Conservation (phyloP, 2,797 vertebrate species). For the Myripristis murdjan region DNA sequence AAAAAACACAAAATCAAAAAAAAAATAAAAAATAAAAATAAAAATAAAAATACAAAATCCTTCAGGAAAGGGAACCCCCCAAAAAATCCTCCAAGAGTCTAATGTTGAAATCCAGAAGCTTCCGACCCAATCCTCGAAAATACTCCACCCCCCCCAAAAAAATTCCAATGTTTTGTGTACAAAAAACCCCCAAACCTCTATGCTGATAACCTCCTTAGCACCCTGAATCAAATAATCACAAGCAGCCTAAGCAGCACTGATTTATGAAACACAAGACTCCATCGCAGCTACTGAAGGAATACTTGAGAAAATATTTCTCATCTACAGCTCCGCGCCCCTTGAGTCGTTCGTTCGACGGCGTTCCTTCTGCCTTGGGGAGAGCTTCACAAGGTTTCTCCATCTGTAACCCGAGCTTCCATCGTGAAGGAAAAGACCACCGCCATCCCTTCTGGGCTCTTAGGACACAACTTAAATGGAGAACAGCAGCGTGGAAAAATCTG, state of each 20-base stretch:
- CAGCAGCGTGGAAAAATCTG: conserved; percentile 32
- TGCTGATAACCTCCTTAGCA: conserved; percentile 50
- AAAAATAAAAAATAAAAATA: conserved; percentile 28
- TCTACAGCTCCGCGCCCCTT: conserved; percentile 28
- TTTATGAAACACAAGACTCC: conserved; percentile 65
- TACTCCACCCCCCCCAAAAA: conserved; percentile 44
- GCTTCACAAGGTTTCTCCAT: conserved; percentile 73
- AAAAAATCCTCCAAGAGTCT: conserved; percentile 76
- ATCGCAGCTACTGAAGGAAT: conserved; percentile 57
- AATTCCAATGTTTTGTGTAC: conserved; percentile 36
- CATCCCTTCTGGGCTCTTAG: conserved; percentile 59
- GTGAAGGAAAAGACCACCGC: conserved; percentile 43
- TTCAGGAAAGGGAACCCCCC: conserved; percentile 63
- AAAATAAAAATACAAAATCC: conserved; percentile 65
- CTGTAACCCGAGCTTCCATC: conserved; percentile 66
- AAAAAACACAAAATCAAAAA: conserved; percentile 35
- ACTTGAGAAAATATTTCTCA: conserved; percentile 48
- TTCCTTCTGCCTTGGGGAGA: conserved; percentile 55
- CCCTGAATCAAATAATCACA: conserved; percentile 46
- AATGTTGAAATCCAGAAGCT: conserved; percentile 72
- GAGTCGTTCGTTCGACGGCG: conserved; percentile 58
- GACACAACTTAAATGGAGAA: conserved; percentile 41
- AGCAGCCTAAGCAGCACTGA: conserved; percentile 42
- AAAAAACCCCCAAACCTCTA: conserved; percentile 47
- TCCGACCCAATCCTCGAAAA: conserved; percentile 64